Base-by-base conservation (phyloP, 2,888 invertebrate genomes). In the Tholera decimalis region DNA sequence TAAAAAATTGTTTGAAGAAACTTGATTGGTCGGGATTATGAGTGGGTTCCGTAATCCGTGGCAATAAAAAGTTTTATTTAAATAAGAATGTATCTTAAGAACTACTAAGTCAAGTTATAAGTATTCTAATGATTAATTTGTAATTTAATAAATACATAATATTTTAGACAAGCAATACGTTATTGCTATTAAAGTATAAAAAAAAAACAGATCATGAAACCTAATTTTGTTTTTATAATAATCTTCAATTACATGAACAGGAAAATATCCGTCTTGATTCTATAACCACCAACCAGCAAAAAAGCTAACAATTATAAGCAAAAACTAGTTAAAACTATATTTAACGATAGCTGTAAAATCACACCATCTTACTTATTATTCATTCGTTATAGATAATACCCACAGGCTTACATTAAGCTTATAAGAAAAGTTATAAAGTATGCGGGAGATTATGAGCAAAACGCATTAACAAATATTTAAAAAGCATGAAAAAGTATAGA, bases 41-140 rank as follows among this genome's bases (percentile, higher is more conserved):
- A 15, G 11, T 24, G 28, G 83, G 83, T 85, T 84, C 81, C 60
- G 83, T 79, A 72, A 26, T 60, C 64, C n/a, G 26, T 46, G 15
- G 9, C 2, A 0, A 3, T 24, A n/a, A 56, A 11, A 20, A 43
- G 30, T 9, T 18, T 41, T 15, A 7, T 26, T 41, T 26, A 20
- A n/a, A 20, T 9, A 2, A 13, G 0, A 11, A 13, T n/a, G n/a
- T n/a, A n/a, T n/a, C n/a, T n/a, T n/a, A 11, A 51, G 18, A 26
- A 37, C 3, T 24, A 26, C 0, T 1, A 37, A 7, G 35, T 11
- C 7, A 26, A 6, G n/a, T n/a, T 24, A 15, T 5, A n/a, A 9
- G 11, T 46, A 24, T 11, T 5, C 3, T 46, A 4, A 46, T 9
- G 8, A 46, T 26, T 3, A n/a, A 26, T 9, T 46, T 4, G 11